phyloP scores from a whole-genome alignment of 2,113 vertebrate genomes.

The Neopipo cinnamomea region DNA sequence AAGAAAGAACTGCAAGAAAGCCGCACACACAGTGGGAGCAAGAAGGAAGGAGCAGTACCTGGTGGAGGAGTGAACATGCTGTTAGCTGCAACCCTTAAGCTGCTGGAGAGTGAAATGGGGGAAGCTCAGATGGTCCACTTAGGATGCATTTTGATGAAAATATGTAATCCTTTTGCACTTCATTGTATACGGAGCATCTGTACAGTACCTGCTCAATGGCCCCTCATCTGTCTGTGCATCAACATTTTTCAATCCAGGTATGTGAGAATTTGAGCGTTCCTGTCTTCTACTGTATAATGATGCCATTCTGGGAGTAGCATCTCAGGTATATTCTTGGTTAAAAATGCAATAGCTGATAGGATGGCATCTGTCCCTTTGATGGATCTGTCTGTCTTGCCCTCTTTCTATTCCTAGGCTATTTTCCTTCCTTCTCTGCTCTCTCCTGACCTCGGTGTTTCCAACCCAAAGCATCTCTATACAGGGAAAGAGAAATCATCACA shows the following conservation, averaged over 20 bases:
- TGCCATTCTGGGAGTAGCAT: background rate
- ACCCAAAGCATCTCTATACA: background rate
- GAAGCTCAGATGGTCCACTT: background rate
- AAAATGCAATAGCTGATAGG: background rate
- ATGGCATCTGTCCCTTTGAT: background rate
- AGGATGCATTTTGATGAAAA: background rate
- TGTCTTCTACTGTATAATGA: background rate
- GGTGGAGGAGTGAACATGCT: background rate
- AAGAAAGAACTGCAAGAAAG: slow-evolving; percentile 26
- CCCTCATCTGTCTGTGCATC: background rate
- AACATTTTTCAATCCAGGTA: background rate
- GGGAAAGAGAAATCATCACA: background rate
- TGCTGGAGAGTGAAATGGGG: background rate
- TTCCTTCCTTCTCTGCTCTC: background rate
- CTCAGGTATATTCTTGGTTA: background rate
- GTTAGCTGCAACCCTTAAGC: background rate
- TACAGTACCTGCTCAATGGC: background rate
- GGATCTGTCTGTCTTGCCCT: background rate
- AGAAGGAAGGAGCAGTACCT: background rate
- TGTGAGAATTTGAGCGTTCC: background rate
- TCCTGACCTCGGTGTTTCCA: background rate
- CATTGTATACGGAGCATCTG: background rate
- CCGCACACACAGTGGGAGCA: background rate
- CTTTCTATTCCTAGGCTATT: background rate
- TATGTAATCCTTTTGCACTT: background rate